Conservation (phyloP, 1,140 invertebrate species). For the Drosophila paulistorum region DNA sequence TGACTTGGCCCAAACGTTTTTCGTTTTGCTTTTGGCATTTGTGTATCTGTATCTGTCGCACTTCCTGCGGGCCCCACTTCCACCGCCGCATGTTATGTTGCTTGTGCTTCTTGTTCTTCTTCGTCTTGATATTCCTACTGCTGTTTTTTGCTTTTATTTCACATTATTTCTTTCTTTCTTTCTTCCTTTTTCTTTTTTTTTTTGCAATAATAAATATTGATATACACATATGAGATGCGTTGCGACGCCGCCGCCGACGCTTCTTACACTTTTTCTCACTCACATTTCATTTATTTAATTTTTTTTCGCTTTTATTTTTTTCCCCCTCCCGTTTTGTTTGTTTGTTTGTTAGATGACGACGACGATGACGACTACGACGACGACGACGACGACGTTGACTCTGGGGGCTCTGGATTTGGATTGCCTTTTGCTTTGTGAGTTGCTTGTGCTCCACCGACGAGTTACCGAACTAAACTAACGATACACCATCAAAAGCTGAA, state of each 20-base stretch:
- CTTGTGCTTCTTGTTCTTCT: not conserved
- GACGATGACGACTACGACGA: constrained; percentile 8
- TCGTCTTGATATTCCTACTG: constrained; percentile 9
- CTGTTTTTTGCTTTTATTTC: constrained; percentile 36
- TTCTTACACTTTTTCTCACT: constrained; percentile 27
- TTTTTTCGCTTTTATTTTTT: constrained; percentile 50
- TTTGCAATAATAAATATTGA: constrained; percentile 72
- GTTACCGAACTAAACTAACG: constrained; percentile 82
- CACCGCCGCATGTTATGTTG: constrained; percentile 11
- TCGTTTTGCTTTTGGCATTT: constrained; percentile 63
- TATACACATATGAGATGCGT: constrained; percentile 42
- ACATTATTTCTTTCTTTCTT: constrained; percentile 18
- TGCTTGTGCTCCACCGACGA: constrained; percentile 79
- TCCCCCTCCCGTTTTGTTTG: constrained; percentile 24
- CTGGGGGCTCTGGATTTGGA: constrained; percentile 23
- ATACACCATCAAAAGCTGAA: constrained; percentile 63
- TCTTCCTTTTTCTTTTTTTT: constrained; percentile 43
- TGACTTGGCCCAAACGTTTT: constrained; percentile 75
- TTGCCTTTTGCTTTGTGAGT: constrained; percentile 27
- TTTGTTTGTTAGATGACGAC: constrained; percentile 22
- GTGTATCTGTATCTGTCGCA: constrained; percentile 75
- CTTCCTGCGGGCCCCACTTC: constrained; percentile 50
- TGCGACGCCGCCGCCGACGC: constrained; percentile 25
- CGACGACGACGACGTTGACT: constrained; percentile 13
- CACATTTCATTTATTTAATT: constrained; percentile 54